phyloP scores from a whole-genome alignment of 2,797 vertebrate species.

The Myotis daubentonii region DNA sequence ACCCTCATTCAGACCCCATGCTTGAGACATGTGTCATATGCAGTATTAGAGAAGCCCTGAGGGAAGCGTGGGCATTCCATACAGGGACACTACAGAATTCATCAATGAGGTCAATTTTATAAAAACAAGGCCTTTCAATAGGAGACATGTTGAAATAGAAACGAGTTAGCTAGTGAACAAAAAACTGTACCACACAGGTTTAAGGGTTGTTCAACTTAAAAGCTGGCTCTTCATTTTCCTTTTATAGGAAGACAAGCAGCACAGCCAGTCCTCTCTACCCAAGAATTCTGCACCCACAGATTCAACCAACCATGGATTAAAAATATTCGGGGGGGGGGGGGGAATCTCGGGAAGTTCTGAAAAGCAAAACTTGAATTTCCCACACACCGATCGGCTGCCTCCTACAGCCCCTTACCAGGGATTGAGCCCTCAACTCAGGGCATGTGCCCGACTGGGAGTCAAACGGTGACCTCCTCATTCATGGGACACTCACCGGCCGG shows the following conservation, averaged over 20 bases:
- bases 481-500: too few species aligned
- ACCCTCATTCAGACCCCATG: neutral
- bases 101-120: slow-evolving; percentile 5
- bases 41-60: neutral
- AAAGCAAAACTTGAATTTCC: neutral
- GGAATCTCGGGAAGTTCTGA: neutral
- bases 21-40: neutral
- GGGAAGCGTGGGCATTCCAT: neutral
- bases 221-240: neutral
- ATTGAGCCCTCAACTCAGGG: too few species aligned
- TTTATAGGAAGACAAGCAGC: neutral
- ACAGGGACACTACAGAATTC: neutral
- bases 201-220: neutral
- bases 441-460: too few species aligned
- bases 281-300: neutral
- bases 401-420: too few species aligned
- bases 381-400: neutral
- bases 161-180: neutral
- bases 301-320: neutral
- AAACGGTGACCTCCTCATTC: too few species aligned
- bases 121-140: neutral
- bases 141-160: slow-evolving; percentile 8
- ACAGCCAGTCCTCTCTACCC: neutral
- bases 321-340: too few species aligned
- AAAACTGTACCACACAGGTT: neutral